phyloP scores from a whole-genome alignment of 1,140 invertebrate genomes.

The Papilio dardanus region DNA sequence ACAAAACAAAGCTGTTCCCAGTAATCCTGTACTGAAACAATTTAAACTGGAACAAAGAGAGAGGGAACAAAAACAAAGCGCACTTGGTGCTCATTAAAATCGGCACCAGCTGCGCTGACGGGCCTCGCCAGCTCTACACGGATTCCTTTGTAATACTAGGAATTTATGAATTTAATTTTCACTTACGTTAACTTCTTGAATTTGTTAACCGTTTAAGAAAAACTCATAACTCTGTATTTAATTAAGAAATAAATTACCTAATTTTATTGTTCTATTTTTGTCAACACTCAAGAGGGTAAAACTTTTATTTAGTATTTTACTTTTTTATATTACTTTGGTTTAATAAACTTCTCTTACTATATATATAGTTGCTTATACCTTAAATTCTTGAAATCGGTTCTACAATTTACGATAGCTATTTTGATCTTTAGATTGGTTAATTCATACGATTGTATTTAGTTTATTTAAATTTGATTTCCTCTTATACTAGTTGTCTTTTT shows the following conservation, averaged over 20 bases:
- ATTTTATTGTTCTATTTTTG: too few species aligned
- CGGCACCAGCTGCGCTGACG: neutral
- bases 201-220: neutral
- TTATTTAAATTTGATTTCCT: neutral
- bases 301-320: too few species aligned
- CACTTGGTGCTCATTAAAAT: slow-evolving; percentile 20
- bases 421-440: neutral
- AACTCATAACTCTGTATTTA: neutral
- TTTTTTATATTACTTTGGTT: too few species aligned
- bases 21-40: slow-evolving; percentile 12
- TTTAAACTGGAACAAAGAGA: slow-evolving; percentile 5
- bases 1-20: slow-evolving; percentile 4
- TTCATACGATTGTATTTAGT: too few species aligned
- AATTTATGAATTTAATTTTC: slow-evolving; percentile 6
- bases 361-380: too few species aligned
- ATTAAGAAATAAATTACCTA: too few species aligned
- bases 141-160: slow-evolving; percentile 1
- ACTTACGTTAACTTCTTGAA: neutral
- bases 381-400: too few species aligned
- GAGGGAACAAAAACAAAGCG: slow-evolving; percentile 15
- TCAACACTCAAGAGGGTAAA: too few species aligned
- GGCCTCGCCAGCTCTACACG: neutral
- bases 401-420: too few species aligned
- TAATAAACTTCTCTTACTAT: too few species aligned
- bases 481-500: neutral